Evolutionary conservation across 2,113 vertebrate species (phyloP), one percentile per base, ranked within the genome.

Genomic region (Oostethus manadensis): DNA sequence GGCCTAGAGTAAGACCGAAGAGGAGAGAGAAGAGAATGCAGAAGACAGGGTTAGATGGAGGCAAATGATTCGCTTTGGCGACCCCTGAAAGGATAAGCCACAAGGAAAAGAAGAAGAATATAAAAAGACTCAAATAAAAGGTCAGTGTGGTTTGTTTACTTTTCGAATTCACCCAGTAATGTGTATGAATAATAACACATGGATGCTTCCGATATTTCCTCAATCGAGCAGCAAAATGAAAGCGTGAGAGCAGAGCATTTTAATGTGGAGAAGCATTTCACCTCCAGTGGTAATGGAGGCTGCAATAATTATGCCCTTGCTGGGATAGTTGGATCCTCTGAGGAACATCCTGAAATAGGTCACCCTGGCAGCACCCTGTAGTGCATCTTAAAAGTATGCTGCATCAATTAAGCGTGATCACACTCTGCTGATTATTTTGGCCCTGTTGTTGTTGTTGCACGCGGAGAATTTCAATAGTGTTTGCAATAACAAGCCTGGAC

Each of bases 331-430:
- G 64, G 56, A 84, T 86, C 77, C 81, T 88, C 80, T 80, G 84
- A 84, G 84, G 83, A 87, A 75, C 77, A 68, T 74, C 64, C 77
- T 85, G 86, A 90, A 90, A 88, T 89, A 87, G 89, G 88, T 89
- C 89, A 90, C 77, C 76, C 74, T 72, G 81, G 86, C 87, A 82
- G 86, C 87, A 89, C 87, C 87, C 88, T 80, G 80, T 87, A 89
- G 89, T 80, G 82, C 71, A 66, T 90, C 83, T 89, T 85, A 80
- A 89, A 86, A 89, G 84, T 88, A 86, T 87, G 86, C 87, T 78
- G 80, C 89, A 88, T 88, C 85, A 82, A 87, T 90, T 90, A 88
- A 86, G 83, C 84, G 83, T 82, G 85, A 90, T 90, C 85, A 82
- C 76, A 81, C 86, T 87, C 85, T 82, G 85, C 79, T 88, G 84